These are phyloP conservation scores for Campylomormyrus numenius DNA, from an alignment of 2,113 vertebrate genomes.

Conservation along the genomic window DNA sequence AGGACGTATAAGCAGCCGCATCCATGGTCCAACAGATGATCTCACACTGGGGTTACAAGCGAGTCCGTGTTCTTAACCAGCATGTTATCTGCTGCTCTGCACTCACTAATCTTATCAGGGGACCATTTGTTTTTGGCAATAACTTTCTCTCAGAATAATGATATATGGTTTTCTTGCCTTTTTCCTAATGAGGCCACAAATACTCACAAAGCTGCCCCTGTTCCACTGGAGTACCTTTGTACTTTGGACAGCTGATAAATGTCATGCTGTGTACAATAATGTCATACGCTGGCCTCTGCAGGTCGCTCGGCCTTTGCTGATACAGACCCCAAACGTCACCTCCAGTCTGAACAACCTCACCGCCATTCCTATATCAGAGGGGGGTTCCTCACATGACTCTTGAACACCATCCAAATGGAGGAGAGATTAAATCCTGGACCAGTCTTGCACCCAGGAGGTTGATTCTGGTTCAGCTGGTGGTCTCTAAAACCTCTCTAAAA, in stretches of 20 bases:
- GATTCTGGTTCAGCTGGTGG: background rate
- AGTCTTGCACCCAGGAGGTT: background rate
- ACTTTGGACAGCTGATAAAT: background rate
- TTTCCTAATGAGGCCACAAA: background rate
- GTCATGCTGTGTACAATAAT: background rate
- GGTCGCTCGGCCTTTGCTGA: background rate
- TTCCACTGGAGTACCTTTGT: background rate
- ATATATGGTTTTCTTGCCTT: background rate
- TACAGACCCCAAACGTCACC: background rate
- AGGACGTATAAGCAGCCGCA: background rate
- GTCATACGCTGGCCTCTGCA: background rate
- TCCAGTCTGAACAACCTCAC: background rate
- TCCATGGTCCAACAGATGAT: background rate
- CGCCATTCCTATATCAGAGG: background rate
- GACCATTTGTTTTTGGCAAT: background rate
- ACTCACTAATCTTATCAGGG: background rate
- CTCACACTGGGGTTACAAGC: background rate
- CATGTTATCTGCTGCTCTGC: background rate
- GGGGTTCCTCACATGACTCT: background rate
- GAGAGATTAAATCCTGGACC: background rate
- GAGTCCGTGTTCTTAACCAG: background rate
- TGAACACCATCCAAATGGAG: background rate
- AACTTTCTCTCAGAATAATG: background rate
- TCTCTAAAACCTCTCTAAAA: background rate
- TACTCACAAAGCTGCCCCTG: background rate